Evolutionary conservation across 2,113 vertebrate genomes (phyloP).

Genomic region (Oreochromis tanganicae): DNA sequence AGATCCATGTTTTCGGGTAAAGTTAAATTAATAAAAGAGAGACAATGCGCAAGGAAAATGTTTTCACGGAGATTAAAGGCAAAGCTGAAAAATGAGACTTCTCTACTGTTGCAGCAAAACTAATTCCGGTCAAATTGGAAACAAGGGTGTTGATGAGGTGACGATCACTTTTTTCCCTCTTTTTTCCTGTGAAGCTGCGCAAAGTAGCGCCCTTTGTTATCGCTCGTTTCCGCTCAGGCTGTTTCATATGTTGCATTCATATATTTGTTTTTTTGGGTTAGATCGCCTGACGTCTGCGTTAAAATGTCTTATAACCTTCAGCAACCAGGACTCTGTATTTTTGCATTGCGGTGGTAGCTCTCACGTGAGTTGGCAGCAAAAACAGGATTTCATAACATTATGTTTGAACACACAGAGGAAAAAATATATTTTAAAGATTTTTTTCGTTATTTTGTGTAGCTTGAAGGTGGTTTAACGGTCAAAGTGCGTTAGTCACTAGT

Average conservation of each 20-base stretch:
- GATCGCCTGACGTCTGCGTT: neutral
- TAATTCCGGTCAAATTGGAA: neutral
- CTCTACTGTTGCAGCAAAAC: neutral
- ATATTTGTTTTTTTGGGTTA: neutral
- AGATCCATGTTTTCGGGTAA: neutral
- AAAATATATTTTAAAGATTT: neutral
- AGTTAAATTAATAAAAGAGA: neutral
- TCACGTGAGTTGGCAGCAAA: neutral
- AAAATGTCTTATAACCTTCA: neutral
- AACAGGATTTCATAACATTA: neutral
- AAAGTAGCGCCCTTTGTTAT: neutral
- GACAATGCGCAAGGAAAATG: neutral
- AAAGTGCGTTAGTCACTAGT: neutral
- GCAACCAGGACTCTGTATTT: neutral
- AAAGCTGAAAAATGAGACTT: neutral
- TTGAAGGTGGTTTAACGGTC: neutral
- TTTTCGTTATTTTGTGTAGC: neutral
- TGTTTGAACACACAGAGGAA: neutral
- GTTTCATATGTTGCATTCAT: neutral
- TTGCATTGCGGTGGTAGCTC: neutral
- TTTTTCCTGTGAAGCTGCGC: neutral
- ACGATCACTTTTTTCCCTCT: neutral
- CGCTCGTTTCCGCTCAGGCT: neutral
- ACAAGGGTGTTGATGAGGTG: neutral
- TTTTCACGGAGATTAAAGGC: neutral